Evolutionary conservation across 2,113 vertebrate species (phyloP).

Genomic region (Panthera uncia): DNA sequence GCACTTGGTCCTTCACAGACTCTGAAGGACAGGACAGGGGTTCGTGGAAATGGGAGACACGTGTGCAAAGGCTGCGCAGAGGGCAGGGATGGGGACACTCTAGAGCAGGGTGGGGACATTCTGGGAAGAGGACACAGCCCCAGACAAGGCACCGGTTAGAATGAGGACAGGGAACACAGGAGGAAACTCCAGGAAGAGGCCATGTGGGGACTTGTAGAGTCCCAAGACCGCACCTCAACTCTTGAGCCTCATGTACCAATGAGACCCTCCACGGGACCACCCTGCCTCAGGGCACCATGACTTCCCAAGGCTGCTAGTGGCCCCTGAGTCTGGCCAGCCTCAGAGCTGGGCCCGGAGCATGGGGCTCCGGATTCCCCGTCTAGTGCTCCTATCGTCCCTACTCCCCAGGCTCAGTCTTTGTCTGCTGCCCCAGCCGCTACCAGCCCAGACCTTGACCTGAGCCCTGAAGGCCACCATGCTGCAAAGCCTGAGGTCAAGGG

Average conservation of each 20-base stretch:
- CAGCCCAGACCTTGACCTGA: neutral
- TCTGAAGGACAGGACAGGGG: neutral
- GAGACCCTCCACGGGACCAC: neutral
- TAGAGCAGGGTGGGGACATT: neutral
- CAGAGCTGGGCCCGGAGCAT: neutral
- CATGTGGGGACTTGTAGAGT: neutral
- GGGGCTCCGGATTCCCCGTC: neutral
- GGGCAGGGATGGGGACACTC: neutral
- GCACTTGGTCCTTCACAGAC: neutral
- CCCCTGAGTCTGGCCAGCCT: neutral
- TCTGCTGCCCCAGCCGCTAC: neutral
- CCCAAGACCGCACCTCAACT: neutral
- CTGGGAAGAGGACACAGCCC: neutral
- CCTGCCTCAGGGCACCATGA: neutral
- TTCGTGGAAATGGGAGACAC: neutral
- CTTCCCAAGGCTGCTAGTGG: neutral
- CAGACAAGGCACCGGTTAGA: neutral
- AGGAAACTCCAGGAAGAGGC: neutral
- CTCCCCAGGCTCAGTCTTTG: neutral
- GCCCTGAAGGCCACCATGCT: neutral
- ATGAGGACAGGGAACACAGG: neutral
- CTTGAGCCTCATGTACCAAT: neutral
- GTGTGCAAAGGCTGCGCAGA: accelerated
- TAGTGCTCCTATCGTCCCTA: neutral
- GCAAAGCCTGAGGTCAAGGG: neutral